Conservation (phyloP, 2,797 vertebrate genomes). For the Enteromius treurensis region DNA sequence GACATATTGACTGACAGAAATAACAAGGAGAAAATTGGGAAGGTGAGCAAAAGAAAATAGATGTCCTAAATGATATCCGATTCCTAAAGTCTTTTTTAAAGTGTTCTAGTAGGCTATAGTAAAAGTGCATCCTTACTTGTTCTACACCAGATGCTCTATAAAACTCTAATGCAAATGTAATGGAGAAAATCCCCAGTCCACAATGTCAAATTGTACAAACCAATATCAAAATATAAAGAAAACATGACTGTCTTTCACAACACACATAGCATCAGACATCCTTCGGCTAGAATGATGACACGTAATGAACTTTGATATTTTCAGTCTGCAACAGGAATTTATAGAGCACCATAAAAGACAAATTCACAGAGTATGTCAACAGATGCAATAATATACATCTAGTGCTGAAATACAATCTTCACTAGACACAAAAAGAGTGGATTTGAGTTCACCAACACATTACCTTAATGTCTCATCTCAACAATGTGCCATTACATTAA, state of each 20-base stretch:
- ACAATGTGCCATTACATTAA: slow-evolving; percentile 12
- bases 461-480: not conserved
- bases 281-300: slow-evolving; percentile 15
- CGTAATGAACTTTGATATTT: slow-evolving; percentile 55
- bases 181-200: not conserved
- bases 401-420: slow-evolving; percentile 26
- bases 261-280: slow-evolving; percentile 25
- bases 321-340: slow-evolving; percentile 32
- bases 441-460: not conserved
- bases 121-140: not conserved
- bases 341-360: slow-evolving; percentile 48
- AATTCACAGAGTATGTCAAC: not conserved
- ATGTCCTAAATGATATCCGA: not conserved
- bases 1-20: slow-evolving; percentile 13
- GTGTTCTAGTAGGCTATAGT: not conserved
- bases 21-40: not conserved
- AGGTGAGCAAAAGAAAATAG: not conserved
- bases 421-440: not conserved
- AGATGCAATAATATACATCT: slow-evolving; percentile 23
- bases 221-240: not conserved
- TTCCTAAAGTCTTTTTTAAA: slow-evolving; percentile 7
- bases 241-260: slow-evolving; percentile 1
- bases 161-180: slow-evolving; percentile 12
- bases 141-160: slow-evolving; percentile 14
- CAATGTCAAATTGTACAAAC: not conserved